These are phyloP conservation scores for Arnoldichthys spilopterus DNA, from an alignment of 2,797 vertebrate species.

Conservation along the genomic window DNA sequence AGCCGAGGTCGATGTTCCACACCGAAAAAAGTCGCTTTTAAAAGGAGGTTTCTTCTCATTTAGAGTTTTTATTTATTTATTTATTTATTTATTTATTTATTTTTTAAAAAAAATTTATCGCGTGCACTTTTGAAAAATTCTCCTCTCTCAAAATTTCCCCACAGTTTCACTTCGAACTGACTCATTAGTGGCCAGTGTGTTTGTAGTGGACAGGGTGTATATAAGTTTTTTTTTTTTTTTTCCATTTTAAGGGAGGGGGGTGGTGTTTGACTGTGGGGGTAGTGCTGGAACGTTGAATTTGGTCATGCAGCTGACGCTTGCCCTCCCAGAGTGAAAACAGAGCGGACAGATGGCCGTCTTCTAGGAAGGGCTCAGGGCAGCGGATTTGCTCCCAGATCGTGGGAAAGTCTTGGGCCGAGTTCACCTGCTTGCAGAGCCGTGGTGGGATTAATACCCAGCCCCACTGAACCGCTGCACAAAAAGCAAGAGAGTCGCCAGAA, in stretches of 20 bases:
- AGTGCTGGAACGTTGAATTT: conserved; percentile 84
- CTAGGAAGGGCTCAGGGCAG: conserved; percentile 75
- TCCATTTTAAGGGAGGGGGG: conserved; percentile 50
- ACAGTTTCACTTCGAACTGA: background rate
- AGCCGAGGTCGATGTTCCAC: conserved; percentile 85
- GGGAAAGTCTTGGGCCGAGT: conserved; percentile 84
- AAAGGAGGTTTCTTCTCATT: conserved; percentile 71
- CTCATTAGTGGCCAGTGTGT: background rate
- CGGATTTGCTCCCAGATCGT: conserved; percentile 81
- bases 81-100: conserved; percentile 12
- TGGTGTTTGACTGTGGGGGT: conserved; percentile 64
- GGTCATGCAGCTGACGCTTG: conserved; percentile 80
- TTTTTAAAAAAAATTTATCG: no score
- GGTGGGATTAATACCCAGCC: conserved; percentile 77
- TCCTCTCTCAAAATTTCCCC: no score
- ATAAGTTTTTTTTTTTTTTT: conserved; percentile 38
- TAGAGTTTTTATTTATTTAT: conserved; percentile 69
- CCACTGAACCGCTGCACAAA: conserved; percentile 65
- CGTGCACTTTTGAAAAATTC: no score
- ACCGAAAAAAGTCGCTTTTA: conserved; percentile 63
- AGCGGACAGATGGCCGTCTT: conserved; percentile 83
- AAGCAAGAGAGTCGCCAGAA: conserved; percentile 18
- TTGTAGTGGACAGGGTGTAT: conserved; percentile 9
- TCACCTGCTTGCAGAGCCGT: conserved; percentile 80
- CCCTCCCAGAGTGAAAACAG: conserved; percentile 78